Percentiles rank a stretch among this genome's conserved stretches.
Evolutionary conservation across 1,140 invertebrate species (phyloP).

Genomic region (Penaeus vannamei): DNA sequence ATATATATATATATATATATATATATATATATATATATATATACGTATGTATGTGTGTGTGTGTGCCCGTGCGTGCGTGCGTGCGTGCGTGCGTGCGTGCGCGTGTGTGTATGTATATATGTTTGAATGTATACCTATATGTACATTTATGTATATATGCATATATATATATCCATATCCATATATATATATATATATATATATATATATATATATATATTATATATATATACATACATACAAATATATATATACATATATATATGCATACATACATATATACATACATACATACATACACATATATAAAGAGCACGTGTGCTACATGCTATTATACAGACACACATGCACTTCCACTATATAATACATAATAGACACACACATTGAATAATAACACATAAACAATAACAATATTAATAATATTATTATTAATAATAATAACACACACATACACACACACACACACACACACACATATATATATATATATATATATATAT

Average conservation of each 20-base stretch:
- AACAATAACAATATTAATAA: too few species aligned
- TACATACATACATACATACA: not conserved
- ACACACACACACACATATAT: not conserved
- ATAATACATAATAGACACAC: not conserved
- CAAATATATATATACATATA: constrained; percentile 18
- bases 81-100: not conserved
- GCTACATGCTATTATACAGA: not conserved
- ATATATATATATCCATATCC: not conserved
- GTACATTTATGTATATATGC: not conserved
- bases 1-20: not conserved
- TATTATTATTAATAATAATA: too few species aligned
- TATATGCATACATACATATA: constrained; percentile 4
- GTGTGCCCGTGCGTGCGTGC: not conserved
- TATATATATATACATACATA: constrained; percentile 42
- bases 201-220: constrained; percentile 26
- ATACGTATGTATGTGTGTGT: not conserved
- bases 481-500: not conserved
- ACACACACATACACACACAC: too few species aligned
- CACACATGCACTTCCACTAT: not conserved
- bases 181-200: constrained; percentile 3
- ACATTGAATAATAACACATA: too few species aligned
- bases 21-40: not conserved
- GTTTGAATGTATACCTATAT: not conserved
- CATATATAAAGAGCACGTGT: not conserved
- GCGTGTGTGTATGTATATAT: not conserved